Evolutionary conservation across 2,888 invertebrate genomes (phyloP), one percentile per base, ranked within the genome.

Genomic region (Amblyjoppa proteus): DNA sequence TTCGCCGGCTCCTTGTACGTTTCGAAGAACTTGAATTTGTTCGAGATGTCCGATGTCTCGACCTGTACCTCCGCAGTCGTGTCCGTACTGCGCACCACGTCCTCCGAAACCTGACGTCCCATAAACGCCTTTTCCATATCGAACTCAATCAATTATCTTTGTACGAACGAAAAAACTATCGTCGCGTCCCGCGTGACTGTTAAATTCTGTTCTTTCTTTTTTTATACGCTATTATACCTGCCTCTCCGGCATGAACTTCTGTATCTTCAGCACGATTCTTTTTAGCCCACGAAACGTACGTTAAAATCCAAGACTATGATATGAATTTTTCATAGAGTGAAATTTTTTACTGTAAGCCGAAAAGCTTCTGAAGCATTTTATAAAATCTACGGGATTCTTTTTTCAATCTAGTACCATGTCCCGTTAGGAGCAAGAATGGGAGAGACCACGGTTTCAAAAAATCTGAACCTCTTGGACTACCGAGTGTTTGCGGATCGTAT

Each of bases 1-100:
- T 95, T 95, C 89, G 96, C 95, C 89, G 97, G 96, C 73, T 97
- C 97, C 91, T 95, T 96, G 95, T 97, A 98, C 0, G 97, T 97
- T 95, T 98, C 98, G 95, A 98, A 98, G 95, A 98, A 98, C 94
- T 97, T 97, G 95, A 98, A 98, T 91, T 97, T 96, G 93, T 97
- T 96, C 80, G 97, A 96, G 89, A 98, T 96, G 94, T 98, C 98
- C 0, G 97, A 96, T 0, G 98, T 97, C 94, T 97, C 96, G 81
- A 98, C 96, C 91, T 96, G 96, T 31, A 98, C 96, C 90, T 98
- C 97, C 84, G 97, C 97, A 51, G 96, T 93, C 83, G 96, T 95
- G 92, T 97, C 97, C 13, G 96, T 96, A 16, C 96, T 96, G 88
- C 97, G 96, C 16, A 98, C 96, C 88, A 97, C 96, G 92, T 97